Evolutionary conservation across 2,888 invertebrate species (phyloP).

Genomic region (Phortica magna): DNA sequence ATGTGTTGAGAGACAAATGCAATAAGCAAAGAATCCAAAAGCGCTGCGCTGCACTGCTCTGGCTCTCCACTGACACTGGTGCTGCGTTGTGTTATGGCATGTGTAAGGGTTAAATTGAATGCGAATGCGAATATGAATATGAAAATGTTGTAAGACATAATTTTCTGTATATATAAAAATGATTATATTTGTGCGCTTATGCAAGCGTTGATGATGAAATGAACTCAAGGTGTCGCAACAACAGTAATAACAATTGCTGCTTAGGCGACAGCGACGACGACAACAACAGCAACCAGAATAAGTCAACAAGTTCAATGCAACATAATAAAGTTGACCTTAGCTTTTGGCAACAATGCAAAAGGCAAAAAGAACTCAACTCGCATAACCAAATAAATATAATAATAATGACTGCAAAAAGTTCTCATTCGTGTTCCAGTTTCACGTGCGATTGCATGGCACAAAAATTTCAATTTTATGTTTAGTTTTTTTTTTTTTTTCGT

Average conservation of each 20-base stretch:
- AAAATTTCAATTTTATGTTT: constrained; percentile 39
- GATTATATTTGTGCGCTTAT: constrained; percentile 54
- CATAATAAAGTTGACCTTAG: constrained; percentile 73
- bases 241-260: not conserved
- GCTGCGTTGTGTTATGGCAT: not conserved
- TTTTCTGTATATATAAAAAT: constrained; percentile 17
- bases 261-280: not conserved
- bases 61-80: not conserved
- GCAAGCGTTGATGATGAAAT: constrained; percentile 53
- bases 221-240: constrained; percentile 59
- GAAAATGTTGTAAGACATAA: constrained; percentile 21
- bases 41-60: not conserved
- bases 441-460: constrained; percentile 52
- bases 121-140: constrained; percentile 2
- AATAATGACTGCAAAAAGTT: constrained; percentile 56
- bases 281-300: constrained; percentile 21
- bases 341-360: constrained; percentile 32
- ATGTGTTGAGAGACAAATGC: not conserved
- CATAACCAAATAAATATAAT: constrained; percentile 23
- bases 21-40: not conserved
- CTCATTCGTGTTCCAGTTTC: constrained; percentile 75
- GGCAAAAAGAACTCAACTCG: constrained; percentile 1
- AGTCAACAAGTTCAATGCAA: constrained; percentile 73
- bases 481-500: constrained; percentile 11
- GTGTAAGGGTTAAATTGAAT: constrained; percentile 19